Base-by-base conservation (phyloP, 2,113 vertebrate species). In the Charina bottae region DNA sequence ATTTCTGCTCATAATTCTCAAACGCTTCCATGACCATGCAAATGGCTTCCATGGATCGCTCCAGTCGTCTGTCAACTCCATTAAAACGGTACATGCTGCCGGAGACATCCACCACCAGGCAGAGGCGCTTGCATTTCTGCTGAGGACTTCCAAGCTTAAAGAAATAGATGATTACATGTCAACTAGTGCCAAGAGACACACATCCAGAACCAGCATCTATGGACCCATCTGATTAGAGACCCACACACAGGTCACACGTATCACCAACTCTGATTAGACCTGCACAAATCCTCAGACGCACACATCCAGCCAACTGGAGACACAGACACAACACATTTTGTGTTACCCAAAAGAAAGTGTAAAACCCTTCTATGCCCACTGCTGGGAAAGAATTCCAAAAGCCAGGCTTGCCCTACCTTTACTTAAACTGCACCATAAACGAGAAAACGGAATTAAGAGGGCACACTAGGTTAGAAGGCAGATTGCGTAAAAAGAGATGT, bases 51-150 rank as follows among this genome's bases (percentile, higher is more conserved):
- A 99, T 99, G 28, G 98, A 99, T 95, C 99, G 98, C 87, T 99
- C 98, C 92, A 99, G 98, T 0, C 99, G 96, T 1, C 98, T 97
- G 0, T 99, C 99, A 87, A 99, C 98, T 0, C 99, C 99, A 0
- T 99, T 99, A 94, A 99, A 99, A 95, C 99, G 99, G 95, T 99
- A 99, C 99, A 99, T 99, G 96, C 99, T 99, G 56, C 99, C 99
- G 0, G 99, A 99, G 7, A 99, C 98, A 68, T 99, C 99, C 0
- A 98, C 99, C 37, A 99, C 96, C 93, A 99, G 96, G 11, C 98
- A 97, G 33, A 99, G 92, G 0, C 98, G 98, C 93, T 99, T 99
- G 24, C 99, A 98, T 91, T 99, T 99, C 97, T 99, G 97, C 94
- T 99, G 99, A 0, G 98, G 99, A 91, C 97, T 98, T 56, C 99